Evolutionary conservation across 2,113 vertebrate genomes (phyloP), one percentile per base, ranked within the genome.

Genomic region (Psilopsiagon aymara): DNA sequence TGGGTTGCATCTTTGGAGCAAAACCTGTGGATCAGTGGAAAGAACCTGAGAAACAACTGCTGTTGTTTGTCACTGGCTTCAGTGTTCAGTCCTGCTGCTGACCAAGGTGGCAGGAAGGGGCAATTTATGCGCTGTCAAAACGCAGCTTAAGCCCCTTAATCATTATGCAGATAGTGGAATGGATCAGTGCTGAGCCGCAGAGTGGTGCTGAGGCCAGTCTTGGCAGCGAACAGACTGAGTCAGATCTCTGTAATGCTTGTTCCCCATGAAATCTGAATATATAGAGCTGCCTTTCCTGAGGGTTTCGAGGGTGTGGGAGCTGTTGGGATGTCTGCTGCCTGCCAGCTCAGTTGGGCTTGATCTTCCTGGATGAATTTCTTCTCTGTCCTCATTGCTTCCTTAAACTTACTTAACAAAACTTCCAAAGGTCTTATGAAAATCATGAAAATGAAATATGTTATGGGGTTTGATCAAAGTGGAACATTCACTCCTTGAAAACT

Each of bases 71-170:
- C 12, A 13, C 17, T 44, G 41, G 9, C 11, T 66, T 79, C 28
- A 19, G 21, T 29, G 19, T 46, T 25, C 28, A 13, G 8, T 35
- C 44, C 15, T 5, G 2, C n/a, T 68, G 52, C n/a, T 46, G 52
- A 47, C 5, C 1, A 12, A 18, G 15, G 13, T 43, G 37, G 33
- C 24, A 53, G 29, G 46, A 81, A 78, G 5, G 19, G 17, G 35
- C 57, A 18, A 1, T 1, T 55, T 66, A 21, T 0, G 0, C 53
- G 18, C 7, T 20, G 9, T n/a, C 18, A 66, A 76, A 90, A 24
- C 17, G 20, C 13, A 57, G 14, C 14, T 53, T 46, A 43, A 79
- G 9, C 29, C 29, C 23, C 51, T 68, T 46, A 15, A 46, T 59
- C 2, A 0, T 31, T 39, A 1, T 24, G 17, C 11, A 47, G 52